Evolutionary conservation across 2,888 invertebrate species (phyloP).

Genomic region (Lasius fuliginosus): DNA sequence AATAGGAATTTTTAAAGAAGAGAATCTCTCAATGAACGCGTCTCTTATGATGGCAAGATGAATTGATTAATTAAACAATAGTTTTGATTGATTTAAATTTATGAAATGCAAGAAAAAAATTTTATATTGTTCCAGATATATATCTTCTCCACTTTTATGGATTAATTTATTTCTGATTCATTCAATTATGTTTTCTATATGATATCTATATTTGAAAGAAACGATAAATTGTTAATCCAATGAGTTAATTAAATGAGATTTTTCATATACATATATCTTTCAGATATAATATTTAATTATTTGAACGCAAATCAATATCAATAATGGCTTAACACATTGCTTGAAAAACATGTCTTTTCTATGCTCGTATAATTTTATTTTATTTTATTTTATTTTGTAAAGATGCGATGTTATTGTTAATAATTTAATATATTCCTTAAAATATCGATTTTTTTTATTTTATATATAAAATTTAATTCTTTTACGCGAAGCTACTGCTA

Average conservation of each 20-base stretch:
- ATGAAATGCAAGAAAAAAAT: not conserved
- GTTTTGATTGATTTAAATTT: not conserved
- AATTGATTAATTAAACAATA: not conserved
- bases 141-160: not conserved
- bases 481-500: not conserved
- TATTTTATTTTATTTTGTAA: not conserved
- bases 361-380: not conserved
- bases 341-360: not conserved
- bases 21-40: not conserved
- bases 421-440: not conserved
- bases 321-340: not conserved
- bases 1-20: not conserved
- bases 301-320: not conserved
- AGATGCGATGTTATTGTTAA: not conserved
- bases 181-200: not conserved
- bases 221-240: not conserved
- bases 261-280: not conserved
- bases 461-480: not conserved
- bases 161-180: not conserved
- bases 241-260: constrained; percentile 18
- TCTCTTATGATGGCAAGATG: not conserved
- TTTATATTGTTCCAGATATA: not conserved
- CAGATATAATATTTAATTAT: not conserved
- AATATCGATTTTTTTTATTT: constrained; percentile 3
- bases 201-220: constrained; percentile 14